Conservation (phyloP, 2,797 vertebrate genomes). For the Nannoperca obscura region DNA sequence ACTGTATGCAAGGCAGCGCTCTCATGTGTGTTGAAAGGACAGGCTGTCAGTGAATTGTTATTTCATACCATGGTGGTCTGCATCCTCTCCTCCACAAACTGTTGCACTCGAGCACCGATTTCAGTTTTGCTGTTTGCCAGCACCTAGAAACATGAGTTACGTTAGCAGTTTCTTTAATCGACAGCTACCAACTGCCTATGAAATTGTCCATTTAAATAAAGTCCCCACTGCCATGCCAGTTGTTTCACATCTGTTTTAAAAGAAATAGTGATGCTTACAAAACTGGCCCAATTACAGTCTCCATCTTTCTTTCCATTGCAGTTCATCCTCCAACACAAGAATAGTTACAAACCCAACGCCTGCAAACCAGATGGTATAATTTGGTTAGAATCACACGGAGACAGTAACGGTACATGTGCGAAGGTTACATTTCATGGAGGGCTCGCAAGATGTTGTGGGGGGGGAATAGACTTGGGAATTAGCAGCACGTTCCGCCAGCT, state of each 20-base stretch:
- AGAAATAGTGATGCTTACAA: constrained; percentile 50
- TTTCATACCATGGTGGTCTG: constrained; percentile 92
- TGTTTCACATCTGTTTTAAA: neutral
- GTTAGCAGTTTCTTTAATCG: neutral
- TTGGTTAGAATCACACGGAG: neutral
- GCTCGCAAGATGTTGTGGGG: neutral
- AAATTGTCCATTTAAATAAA: neutral
- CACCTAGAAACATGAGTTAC: constrained; percentile 74
- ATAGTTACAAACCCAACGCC: neutral
- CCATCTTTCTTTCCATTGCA: constrained; percentile 46
- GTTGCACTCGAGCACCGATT: constrained; percentile 82
- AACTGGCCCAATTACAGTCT: constrained; percentile 58
- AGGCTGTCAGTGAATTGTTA: neutral
- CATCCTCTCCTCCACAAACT: constrained; percentile 90
- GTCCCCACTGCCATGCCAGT: neutral
- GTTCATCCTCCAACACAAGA: constrained; percentile 55
- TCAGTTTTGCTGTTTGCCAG: constrained; percentile 67
- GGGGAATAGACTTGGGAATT: constrained; percentile 1
- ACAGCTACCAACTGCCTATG: neutral
- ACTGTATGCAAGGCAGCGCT: neutral
- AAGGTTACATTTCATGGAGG: neutral
- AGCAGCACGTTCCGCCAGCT: neutral
- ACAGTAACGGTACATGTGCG: neutral
- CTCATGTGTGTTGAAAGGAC: neutral
- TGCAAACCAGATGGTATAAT: neutral